These are phyloP conservation scores for Trachops cirrhosus DNA, from an alignment of 2,797 vertebrate genomes.

Conservation along the genomic window DNA sequence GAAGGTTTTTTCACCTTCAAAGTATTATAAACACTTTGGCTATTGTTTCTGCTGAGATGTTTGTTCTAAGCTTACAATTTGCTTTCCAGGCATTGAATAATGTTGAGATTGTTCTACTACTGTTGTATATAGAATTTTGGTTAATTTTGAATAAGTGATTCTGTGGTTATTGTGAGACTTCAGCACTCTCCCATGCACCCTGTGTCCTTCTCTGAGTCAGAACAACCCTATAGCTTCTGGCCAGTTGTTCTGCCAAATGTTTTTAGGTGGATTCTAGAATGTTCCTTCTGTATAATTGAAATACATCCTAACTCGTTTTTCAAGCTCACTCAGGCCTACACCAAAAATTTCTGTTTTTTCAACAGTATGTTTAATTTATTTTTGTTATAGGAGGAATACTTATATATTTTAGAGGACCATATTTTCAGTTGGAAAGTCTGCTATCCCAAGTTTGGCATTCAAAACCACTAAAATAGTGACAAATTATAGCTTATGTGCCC, in stretches of 20 bases:
- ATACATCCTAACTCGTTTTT: slow-evolving; percentile 21
- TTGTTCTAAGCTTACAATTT: slow-evolving; percentile 15
- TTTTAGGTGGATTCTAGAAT: neutral
- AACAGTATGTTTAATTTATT: slow-evolving; percentile 16
- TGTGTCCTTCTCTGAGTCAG: neutral
- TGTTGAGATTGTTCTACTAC: slow-evolving; percentile 32
- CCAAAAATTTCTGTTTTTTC: slow-evolving; percentile 33
- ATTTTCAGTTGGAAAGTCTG: slow-evolving; percentile 9
- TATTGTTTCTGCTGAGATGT: neutral
- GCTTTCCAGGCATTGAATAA: slow-evolving; percentile 28
- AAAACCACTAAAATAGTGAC: slow-evolving; percentile 7
- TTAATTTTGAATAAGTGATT: slow-evolving; percentile 20
- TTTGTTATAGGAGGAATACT: slow-evolving; percentile 32
- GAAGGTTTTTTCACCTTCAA: slow-evolving; percentile 7
- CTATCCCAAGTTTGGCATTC: slow-evolving; percentile 5
- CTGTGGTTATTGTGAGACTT: slow-evolving; percentile 8
- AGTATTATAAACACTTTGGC: neutral
- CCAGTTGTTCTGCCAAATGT: neutral
- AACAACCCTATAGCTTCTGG: neutral
- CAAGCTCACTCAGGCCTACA: slow-evolving; percentile 30
- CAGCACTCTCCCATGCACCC: neutral
- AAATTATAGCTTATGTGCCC: neutral
- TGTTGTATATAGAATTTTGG: slow-evolving; percentile 7
- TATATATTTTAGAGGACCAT: slow-evolving; percentile 55
- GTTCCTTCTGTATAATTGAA: neutral